These are phyloP conservation scores for Gephyroberyx darwinii DNA, from an alignment of 2,797 vertebrate species.

Conservation along the genomic window DNA sequence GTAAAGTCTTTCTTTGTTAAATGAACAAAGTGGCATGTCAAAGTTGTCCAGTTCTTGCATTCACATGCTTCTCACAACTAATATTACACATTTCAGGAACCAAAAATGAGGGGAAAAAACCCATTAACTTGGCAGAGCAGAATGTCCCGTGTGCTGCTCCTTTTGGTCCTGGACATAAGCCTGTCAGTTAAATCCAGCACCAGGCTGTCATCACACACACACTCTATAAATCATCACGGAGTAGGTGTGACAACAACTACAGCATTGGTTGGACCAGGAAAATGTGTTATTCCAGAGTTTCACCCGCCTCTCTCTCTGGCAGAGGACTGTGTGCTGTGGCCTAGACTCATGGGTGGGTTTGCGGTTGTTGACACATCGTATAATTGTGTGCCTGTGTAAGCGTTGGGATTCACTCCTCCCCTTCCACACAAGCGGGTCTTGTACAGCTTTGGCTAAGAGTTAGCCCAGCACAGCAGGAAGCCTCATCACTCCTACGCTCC, in stretches of 20 bases:
- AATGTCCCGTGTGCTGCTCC: not conserved
- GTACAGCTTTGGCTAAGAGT: not conserved
- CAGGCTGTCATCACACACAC: slow-evolving; percentile 10
- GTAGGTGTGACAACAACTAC: slow-evolving; percentile 10
- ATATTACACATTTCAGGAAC: not conserved
- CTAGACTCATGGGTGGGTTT: slow-evolving; percentile 23
- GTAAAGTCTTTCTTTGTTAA: not conserved
- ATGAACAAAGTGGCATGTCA: too few species aligned
- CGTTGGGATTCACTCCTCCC: slow-evolving; percentile 14
- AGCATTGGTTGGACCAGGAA: slow-evolving; percentile 3
- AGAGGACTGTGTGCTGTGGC: not conserved
- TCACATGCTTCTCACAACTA: not conserved
- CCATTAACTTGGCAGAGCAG: not conserved
- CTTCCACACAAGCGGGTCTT: slow-evolving; percentile 7
- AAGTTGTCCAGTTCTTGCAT: too few species aligned
- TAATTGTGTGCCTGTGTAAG: slow-evolving; percentile 33
- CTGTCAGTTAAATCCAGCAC: not conserved
- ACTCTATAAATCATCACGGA: slow-evolving; percentile 13
- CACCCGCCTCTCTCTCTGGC: slow-evolving; percentile 13
- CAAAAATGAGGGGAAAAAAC: not conserved
- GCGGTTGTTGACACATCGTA: slow-evolving; percentile 39
- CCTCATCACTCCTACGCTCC: slow-evolving; percentile 6
- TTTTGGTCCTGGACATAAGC: not conserved
- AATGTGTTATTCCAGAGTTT: slow-evolving; percentile 7
- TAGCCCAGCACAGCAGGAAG: slow-evolving; percentile 8